Conservation (phyloP, 2,797 vertebrate genomes). For the Furcifer pardalis region DNA sequence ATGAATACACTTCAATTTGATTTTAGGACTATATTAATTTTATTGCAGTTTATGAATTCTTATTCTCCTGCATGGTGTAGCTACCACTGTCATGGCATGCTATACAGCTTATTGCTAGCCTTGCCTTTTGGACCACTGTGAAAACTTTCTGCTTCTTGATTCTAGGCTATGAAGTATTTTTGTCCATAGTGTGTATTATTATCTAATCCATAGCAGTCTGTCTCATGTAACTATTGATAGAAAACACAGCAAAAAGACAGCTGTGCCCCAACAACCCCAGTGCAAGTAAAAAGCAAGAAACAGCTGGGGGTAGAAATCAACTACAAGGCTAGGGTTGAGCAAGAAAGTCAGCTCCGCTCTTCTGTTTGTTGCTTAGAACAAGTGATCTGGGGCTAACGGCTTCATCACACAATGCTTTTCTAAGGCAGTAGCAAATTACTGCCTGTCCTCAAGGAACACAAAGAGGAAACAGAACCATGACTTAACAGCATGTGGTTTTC, state of each 20-base stretch:
- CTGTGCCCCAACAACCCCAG: background rate
- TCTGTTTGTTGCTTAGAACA: background rate
- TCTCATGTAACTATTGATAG: background rate
- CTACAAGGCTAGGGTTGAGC: background rate
- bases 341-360: background rate
- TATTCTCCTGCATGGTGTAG: background rate
- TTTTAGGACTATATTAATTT: background rate
- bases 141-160: background rate
- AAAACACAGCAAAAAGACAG: background rate
- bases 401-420: background rate
- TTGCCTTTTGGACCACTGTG: background rate
- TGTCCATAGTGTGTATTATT: background rate
- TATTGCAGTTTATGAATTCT: background rate
- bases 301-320: background rate
- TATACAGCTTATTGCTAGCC: background rate
- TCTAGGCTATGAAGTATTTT: background rate
- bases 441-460: background rate
- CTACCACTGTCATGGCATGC: background rate
- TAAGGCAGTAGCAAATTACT: background rate
- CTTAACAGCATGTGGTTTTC: background rate
- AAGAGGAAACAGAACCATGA: background rate
- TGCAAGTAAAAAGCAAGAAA: background rate
- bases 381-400: background rate
- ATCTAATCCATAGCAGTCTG: background rate
- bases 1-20: background rate